Base-by-base conservation (phyloP, 2,888 invertebrate genomes). In the Eudasyphora cyanicolor region DNA sequence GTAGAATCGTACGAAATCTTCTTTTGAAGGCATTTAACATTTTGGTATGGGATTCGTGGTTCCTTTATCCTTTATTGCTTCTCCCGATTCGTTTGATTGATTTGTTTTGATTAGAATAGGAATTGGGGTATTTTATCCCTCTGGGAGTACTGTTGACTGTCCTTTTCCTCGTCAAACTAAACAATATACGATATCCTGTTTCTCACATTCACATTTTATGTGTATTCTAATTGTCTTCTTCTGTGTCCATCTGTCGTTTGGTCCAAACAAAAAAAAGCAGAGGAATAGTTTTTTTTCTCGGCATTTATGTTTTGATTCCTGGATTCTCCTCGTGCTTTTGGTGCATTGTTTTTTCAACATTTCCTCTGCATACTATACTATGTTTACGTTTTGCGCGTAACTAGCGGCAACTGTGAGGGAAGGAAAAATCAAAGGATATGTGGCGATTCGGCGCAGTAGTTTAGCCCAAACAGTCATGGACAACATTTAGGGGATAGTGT, bases 1-100 rank as follows among this genome's bases (percentile, higher is more conserved):
- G 91, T 83, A 90, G 88, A 76, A 90, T 88, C 45, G 88, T 87
- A 35, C 91, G 90, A 87, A 90, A 88, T 88, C 89, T 90, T 29
- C 91, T 88, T 77, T 90, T 90, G 32, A 90, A 86, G 35, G 90
- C 89, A 82, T 89, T 87, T 82, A 91, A 87, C 91, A 91, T 91
- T 86, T 86, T 88, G 12, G 57, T 60, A 27, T 24, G n/a, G n/a
- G n/a, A n/a, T 29, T 14, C 21, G 12, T 32, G 45, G 10, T 54
- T 17, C 4, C 21, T 42, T 17, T 54, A 29, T 38, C 70, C 8
- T 27, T 17, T 42, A 35, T 79, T 67, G 1, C 62, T 60, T 54
- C 14, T 54, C 69, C 49, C 8, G 64, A 27, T n/a, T 54, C n/a
- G 35, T 35, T 12, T 21, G 35, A 38, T 38, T 19, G 1, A 42